Evolutionary conservation across 2,113 vertebrate species (phyloP), one percentile per base, ranked within the genome.

Genomic region (Trochalopteron elliotii): DNA sequence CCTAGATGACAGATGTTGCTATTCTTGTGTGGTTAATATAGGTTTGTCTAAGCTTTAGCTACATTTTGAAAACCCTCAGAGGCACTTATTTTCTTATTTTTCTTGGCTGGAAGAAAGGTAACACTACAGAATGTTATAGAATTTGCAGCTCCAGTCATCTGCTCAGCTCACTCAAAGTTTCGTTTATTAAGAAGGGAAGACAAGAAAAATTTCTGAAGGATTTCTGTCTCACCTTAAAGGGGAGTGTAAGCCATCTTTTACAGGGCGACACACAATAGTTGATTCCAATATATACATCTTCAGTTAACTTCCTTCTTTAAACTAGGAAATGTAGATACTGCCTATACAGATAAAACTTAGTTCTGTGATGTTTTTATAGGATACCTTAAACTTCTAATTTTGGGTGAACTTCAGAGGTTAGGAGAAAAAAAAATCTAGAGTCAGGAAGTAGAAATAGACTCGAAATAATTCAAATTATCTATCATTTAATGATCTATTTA

Each of bases 71-170:
- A 89, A 89, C 56, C 39, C 60, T 70, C 31, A 37, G 57, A 37
- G 49, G 57, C 1, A 4, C 52, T 91, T 84, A 70, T 87, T 93
- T 93, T 67, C 55, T 70, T 91, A 33, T 95, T 96, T 96, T 94
- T 87, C 81, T 95, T 95, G 93, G 81, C 77, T 65, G 23, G 14
- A 57, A 72, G 64, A 86, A 81, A 84, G 30, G 68, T 84, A 94
- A 61, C 25, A 24, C 27, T 57, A 42, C 9, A 65, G 47, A 89
- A 84, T 71, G 13, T 44, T 49, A 40, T 2, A 75, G 77, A 31
- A 27, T 70, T 89, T 75, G 56, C 31, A 65, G 21, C 56, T 87
- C 87, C 87, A 71, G 44, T 82, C 21, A n/a, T 74, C 81, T 91
- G 60, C 44, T 84, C 42, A 39, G 19, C 35, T 87, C 45, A 15